Conservation (phyloP, 2,888 invertebrate genomes). For the Nephrotoma flavescens region DNA sequence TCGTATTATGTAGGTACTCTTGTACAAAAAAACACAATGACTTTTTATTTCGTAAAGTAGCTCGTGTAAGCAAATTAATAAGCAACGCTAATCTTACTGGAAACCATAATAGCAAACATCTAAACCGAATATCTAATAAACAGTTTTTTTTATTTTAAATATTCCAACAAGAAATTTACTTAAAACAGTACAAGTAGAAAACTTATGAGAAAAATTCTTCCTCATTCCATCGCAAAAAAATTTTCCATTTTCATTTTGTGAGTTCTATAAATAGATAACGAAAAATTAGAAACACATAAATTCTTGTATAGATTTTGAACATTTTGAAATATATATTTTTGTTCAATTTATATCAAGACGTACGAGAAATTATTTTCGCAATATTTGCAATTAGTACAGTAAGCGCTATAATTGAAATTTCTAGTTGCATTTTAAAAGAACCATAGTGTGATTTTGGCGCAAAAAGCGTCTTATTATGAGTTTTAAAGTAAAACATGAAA, state of each 20-base stretch:
- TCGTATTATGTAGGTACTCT: background rate
- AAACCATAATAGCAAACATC: background rate
- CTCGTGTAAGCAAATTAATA: background rate
- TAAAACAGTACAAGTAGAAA: background rate
- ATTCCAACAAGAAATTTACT: background rate
- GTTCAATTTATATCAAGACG: background rate
- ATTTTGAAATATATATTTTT: background rate
- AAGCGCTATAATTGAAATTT: background rate
- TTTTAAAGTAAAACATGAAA: background rate
- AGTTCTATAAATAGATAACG: background rate
- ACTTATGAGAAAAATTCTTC: background rate
- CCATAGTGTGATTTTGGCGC: background rate
- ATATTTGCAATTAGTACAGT: background rate
- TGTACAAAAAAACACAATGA: background rate
- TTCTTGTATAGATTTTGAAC: background rate
- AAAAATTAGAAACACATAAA: background rate
- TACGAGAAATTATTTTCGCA: background rate
- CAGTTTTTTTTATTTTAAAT: background rate
- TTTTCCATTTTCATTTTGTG: background rate
- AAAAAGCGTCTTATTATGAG: too few species aligned
- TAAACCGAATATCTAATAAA: background rate
- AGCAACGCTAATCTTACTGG: background rate
- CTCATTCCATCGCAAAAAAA: background rate
- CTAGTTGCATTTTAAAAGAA: background rate
- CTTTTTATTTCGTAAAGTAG: background rate